A percentile compares a stretch with the other conserved stretches of the same genome.
Evolutionary conservation across 2,888 invertebrate genomes (phyloP).

Genomic region (Crepidodera aurea): DNA sequence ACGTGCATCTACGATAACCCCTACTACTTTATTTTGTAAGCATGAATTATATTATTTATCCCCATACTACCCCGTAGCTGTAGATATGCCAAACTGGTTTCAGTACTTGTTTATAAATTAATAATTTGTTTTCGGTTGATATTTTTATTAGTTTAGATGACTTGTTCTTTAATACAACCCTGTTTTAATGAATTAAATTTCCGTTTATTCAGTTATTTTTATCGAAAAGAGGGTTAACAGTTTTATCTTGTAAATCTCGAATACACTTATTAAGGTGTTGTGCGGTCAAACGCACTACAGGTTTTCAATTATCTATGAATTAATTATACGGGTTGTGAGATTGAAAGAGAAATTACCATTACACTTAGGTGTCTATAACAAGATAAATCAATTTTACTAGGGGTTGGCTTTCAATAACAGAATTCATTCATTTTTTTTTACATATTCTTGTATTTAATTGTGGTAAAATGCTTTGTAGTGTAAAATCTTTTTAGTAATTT

Average conservation of each 20-base stretch:
- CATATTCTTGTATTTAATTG: background rate
- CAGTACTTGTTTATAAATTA: too few relatives aligned
- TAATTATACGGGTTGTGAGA: slow-evolving; percentile 30
- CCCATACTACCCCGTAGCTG: too few relatives aligned
- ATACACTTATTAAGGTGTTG: slow-evolving; percentile 28
- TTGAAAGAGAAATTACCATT: slow-evolving; percentile 22
- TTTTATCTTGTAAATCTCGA: slow-evolving; percentile 27
- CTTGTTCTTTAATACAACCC: too few relatives aligned
- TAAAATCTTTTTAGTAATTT: too few relatives aligned
- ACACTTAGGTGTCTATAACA: slow-evolving; percentile 17
- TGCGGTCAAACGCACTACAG: slow-evolving; percentile 27
- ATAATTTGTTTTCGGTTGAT: too few relatives aligned
- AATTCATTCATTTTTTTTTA: slow-evolving; percentile 4
- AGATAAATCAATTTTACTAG: slow-evolving; percentile 23
- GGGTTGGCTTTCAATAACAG: slow-evolving; percentile 13
- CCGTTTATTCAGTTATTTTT: slow-evolving; percentile 26
- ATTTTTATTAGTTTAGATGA: too few relatives aligned
- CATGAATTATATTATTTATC: too few relatives aligned
- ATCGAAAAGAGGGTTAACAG: slow-evolving; percentile 23
- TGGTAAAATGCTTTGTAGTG: background rate
- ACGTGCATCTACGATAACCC: too few relatives aligned
- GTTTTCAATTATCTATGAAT: slow-evolving; percentile 31
- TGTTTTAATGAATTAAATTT: background rate
- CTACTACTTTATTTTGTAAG: too few relatives aligned
- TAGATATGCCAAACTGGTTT: too few relatives aligned